Conservation (phyloP, 2,797 vertebrate genomes). For the Pantherophis vulpinus region DNA sequence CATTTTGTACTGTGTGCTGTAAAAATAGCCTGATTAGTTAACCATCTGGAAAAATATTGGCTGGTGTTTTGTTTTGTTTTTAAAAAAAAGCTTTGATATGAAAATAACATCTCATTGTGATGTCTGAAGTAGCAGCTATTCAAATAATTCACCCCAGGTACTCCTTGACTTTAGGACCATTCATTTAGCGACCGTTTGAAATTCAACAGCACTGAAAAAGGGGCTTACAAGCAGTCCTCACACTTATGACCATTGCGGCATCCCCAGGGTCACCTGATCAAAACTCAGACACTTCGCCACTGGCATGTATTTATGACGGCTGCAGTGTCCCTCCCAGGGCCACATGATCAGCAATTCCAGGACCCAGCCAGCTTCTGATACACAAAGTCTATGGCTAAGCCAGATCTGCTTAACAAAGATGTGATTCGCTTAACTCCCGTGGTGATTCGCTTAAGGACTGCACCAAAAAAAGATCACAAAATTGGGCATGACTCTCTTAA, state of each 20-base stretch:
- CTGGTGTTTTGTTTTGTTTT: neutral
- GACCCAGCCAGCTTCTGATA: neutral
- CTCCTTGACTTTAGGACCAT: too few species aligned
- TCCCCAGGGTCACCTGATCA: neutral
- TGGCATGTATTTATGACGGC: neutral
- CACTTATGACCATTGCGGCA: neutral
- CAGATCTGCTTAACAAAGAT: neutral
- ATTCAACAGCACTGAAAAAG: neutral
- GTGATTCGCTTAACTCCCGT: neutral
- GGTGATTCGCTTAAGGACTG: neutral
- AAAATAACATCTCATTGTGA: slow-evolving; percentile 55
- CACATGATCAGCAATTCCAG: neutral
- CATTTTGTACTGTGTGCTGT: slow-evolving; percentile 42
- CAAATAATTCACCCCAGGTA: slow-evolving; percentile 60
- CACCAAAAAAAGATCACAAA: neutral
- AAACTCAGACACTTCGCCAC: neutral
- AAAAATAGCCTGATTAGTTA: slow-evolving; percentile 53
- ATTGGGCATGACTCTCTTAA: neutral
- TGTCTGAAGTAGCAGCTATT: slow-evolving; percentile 44
- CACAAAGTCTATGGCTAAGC: neutral
- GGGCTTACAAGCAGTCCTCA: neutral
- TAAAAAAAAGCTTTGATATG: slow-evolving; percentile 5
- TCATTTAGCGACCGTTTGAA: neutral
- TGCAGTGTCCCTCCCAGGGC: neutral
- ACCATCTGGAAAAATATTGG: slow-evolving; percentile 37